Evolutionary conservation across 2,113 vertebrate species (phyloP).

Genomic region (Ellobius talpinus): DNA sequence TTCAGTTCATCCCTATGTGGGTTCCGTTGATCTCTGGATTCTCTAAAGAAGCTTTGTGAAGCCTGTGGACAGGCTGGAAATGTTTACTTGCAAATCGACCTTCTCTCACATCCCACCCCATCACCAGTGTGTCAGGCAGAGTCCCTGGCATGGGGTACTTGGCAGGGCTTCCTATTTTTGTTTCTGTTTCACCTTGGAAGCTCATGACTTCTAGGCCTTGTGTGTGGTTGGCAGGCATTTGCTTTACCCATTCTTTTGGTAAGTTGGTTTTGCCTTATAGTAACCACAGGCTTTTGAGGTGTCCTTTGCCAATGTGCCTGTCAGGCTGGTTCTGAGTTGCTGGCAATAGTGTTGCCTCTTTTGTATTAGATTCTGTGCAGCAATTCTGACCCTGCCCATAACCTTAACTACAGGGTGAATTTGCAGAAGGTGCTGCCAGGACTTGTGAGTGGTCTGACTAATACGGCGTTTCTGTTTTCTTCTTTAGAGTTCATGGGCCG

Average conservation of each 20-base stretch:
- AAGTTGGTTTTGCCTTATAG: background rate
- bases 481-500: constrained; percentile 92
- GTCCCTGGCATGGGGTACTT: background rate
- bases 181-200: background rate
- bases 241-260: background rate
- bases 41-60: constrained; percentile 7
- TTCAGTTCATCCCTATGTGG: background rate
- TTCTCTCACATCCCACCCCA: background rate
- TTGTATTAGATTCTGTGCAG: accelerated
- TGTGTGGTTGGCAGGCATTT: background rate
- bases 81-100: background rate
- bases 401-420: background rate
- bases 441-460: constrained; percentile 38
- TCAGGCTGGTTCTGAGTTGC: background rate
- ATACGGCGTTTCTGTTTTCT: constrained; percentile 64
- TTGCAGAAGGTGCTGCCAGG: background rate
- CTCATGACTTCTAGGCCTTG: background rate
- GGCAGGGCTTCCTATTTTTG: background rate
- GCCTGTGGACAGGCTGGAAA: background rate
- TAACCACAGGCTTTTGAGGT: background rate
- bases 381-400: background rate
- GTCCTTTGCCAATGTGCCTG: background rate
- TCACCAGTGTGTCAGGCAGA: background rate
- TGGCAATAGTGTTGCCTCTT: background rate
- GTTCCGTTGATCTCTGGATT: background rate